phyloP scores from a whole-genome alignment of 2,888 invertebrate genomes.

The Mythimna lalbum region DNA sequence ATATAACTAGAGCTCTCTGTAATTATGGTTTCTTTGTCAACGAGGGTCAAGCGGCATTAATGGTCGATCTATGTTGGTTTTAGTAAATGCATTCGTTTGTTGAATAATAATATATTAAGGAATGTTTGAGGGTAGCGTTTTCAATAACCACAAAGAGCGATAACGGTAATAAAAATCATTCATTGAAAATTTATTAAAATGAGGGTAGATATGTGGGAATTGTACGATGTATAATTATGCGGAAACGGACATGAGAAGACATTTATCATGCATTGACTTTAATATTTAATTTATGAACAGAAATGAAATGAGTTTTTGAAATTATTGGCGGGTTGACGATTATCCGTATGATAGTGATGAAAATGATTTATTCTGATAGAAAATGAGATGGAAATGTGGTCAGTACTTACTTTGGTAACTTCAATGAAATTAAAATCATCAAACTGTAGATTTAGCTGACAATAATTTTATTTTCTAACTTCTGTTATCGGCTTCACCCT shows the following conservation, averaged over 20 bases:
- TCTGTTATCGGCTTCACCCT: too few relatives aligned
- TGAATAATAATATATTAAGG: conserved; percentile 49
- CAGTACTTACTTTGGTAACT: too few relatives aligned
- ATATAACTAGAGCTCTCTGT: conserved; percentile 40
- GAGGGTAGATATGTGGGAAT: conserved; percentile 4
- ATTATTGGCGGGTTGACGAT: background rate
- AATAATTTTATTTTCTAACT: too few relatives aligned
- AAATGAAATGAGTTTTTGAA: background rate
- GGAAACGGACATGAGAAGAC: background rate
- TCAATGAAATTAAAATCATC: too few relatives aligned
- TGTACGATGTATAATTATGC: conserved; percentile 6
- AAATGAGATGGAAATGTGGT: too few relatives aligned
- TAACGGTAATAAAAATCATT: conserved; percentile 26
- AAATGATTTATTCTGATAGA: too few relatives aligned
- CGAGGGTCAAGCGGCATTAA: conserved; percentile 36
- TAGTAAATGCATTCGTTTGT: conserved; percentile 61
- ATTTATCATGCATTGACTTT: background rate
- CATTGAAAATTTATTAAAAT: conserved; percentile 37
- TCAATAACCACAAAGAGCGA: conserved; percentile 40
- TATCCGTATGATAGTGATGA: background rate
- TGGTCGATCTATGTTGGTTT: conserved; percentile 55
- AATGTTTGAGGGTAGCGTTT: conserved; percentile 48
- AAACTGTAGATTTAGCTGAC: too few relatives aligned
- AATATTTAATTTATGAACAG: background rate
- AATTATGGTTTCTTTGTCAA: conserved; percentile 25